Evolutionary conservation across 2,797 vertebrate genomes (phyloP), one percentile per base, ranked within the genome.

Genomic region (Phrynocephalus forsythii): DNA sequence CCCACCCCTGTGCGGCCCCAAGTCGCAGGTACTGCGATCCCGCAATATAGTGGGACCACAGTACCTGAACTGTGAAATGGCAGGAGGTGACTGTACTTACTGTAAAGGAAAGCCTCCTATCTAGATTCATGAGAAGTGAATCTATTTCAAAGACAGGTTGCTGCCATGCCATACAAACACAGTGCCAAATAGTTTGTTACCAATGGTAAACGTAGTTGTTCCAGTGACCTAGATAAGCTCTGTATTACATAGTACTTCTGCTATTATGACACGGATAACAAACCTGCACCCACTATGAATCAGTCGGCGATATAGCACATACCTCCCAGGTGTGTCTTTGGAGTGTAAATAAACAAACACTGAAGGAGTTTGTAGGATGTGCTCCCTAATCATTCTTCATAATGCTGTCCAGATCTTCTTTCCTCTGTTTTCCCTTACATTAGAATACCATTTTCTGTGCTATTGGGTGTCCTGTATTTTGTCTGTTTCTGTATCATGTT

Each of bases 391-490:
- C 75, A 83, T 87, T 91, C 81, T 15, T 80, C 73, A 28, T 90
- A 90, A 87, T 89, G 82, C 48, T 95, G 92, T 95, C 95, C 95
- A 96, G 96, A 95, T 90, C 92, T 93, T 92, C 89, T 87, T 89
- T 90, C 87, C 86, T 5, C 87, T 94, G 91, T 96, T 94, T 94
- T 96, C 96, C 95, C 95, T 93, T 92, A 92, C 91, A 91, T 87
- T 94, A 94, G 86, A 92, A 90, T 94, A 95, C 95, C 93, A 79
- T 94, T 89, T 90, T 90, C 94, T 94, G 91, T 94, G 90, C 91
- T 96, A 92, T 95, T 93, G 91, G 85, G 91, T 92, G 90, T 93
- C 92, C 95, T 97, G 95, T 0, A 22, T 90, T 97, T 96, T 96
- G 94, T 96, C 94, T 87, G 0, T 93, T 91, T 56, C 82, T 95